A percentile compares a stretch with the other conserved stretches of the same genome.
Evolutionary conservation across 1,140 invertebrate species (phyloP).

Genomic region (Brevipalpus yothersi): DNA sequence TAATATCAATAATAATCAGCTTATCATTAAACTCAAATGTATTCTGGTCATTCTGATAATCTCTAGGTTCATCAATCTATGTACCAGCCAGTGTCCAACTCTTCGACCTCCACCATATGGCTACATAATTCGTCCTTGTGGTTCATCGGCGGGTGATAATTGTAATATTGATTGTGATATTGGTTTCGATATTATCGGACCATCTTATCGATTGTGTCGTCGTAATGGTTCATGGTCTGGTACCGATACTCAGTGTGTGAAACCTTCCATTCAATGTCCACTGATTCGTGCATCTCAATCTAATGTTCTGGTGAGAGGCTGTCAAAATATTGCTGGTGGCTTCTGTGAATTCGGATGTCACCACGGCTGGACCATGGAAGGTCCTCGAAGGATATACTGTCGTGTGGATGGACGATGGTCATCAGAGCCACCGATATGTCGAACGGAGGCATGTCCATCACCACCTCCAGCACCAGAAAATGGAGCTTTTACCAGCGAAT

Average conservation of each 20-base stretch:
- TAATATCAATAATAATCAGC: no score
- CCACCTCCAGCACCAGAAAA: not conserved
- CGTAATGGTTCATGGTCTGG: constrained; percentile 7
- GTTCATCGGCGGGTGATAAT: not conserved
- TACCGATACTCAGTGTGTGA: constrained; percentile 1
- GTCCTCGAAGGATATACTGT: constrained; percentile 1
- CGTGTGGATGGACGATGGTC: constrained; percentile 4
- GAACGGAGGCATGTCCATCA: not conserved
- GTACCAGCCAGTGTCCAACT: not conserved
- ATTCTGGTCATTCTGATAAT: no score
- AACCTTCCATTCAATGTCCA: constrained; percentile 2
- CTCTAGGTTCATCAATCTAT: no score
- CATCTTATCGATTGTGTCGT: constrained; percentile 6
- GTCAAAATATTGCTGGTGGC: not conserved
- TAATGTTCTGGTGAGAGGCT: not conserved
- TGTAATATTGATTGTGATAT: constrained; percentile 8
- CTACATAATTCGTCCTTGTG: not conserved
- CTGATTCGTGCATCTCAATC: not conserved
- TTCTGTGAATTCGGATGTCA: constrained; percentile 7
- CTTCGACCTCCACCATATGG: not conserved
- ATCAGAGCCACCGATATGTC: not conserved
- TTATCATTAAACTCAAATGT: no score
- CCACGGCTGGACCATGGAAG: constrained; percentile 3
- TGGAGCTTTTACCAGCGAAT: not conserved
- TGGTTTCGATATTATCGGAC: constrained; percentile 7